These are phyloP conservation scores for Proisotoma minuta DNA, from an alignment of 2,888 invertebrate species.

Conservation along the genomic window DNA sequence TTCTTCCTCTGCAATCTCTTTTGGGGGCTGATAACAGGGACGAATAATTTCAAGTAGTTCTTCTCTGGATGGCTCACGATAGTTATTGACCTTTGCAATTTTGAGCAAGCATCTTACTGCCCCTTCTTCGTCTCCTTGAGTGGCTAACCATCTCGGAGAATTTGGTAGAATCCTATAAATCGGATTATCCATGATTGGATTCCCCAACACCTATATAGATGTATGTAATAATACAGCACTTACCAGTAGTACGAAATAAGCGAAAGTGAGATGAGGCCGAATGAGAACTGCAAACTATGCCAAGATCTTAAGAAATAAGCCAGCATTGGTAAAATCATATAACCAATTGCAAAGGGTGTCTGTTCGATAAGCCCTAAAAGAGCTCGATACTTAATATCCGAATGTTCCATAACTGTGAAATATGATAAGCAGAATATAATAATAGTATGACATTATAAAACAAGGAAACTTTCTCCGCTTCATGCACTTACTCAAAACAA, in stretches of 20 bases:
- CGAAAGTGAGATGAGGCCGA: conserved; percentile 34
- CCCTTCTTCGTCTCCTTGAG: conserved; percentile 34
- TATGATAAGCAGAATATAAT: background rate
- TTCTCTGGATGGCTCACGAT: conserved; percentile 26
- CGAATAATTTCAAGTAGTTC: conserved; percentile 34
- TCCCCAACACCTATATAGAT: background rate
- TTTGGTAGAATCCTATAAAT: conserved; percentile 41
- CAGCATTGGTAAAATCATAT: conserved; percentile 41
- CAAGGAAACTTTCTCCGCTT: too few species aligned
- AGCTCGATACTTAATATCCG: conserved; percentile 36
- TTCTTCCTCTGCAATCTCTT: background rate
- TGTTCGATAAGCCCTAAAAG: conserved; percentile 38
- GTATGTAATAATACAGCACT: too few species aligned
- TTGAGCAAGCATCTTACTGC: conserved; percentile 32
- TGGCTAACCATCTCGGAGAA: conserved; percentile 44
- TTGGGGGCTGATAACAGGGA: conserved; percentile 22
- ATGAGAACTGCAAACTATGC: conserved; percentile 39
- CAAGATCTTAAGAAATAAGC: conserved; percentile 40
- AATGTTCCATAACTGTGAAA: conserved; percentile 42
- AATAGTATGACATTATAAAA: background rate
- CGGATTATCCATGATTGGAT: background rate
- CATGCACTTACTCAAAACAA: conserved; percentile 37
- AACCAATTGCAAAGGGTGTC: conserved; percentile 43
- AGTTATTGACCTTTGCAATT: conserved; percentile 38
- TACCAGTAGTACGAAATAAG: conserved; percentile 41